Percentiles rank a stretch among this genome's conserved stretches.
phyloP scores from a whole-genome alignment of 2,113 vertebrate species.

The Centropus bengalensis region DNA sequence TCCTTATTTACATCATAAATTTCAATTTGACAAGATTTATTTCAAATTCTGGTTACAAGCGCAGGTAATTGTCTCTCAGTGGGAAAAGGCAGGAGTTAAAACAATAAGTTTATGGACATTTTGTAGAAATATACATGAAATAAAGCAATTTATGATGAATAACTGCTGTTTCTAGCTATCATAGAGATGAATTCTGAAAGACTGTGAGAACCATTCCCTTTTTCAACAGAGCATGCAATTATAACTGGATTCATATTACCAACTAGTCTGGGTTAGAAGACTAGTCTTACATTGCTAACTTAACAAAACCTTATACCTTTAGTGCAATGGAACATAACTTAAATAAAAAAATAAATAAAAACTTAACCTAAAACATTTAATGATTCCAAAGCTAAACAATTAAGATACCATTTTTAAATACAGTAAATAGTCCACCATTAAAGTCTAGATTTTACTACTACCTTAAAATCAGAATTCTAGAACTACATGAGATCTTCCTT shows the following conservation, averaged over 20 bases:
- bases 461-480: background rate
- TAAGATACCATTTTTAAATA: background rate
- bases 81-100: background rate
- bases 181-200: slow-evolving; percentile 9
- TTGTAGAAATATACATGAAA: background rate
- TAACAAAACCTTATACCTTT: slow-evolving; percentile 9
- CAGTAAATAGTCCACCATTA: background rate
- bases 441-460: background rate
- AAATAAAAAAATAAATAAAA: background rate
- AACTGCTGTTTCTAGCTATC: background rate
- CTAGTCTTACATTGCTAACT: background rate
- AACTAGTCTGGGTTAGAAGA: background rate
- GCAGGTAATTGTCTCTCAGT: background rate
- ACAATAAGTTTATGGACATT: background rate
- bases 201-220: background rate
- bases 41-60: background rate
- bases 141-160: background rate
- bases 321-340: background rate
- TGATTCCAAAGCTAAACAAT: background rate
- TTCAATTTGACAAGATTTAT: background rate
- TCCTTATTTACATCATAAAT: background rate
- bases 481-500: background rate
- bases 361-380: background rate
- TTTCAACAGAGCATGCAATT: slow-evolving; percentile 23
- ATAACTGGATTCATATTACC: background rate